These are phyloP conservation scores for Gnatocerus cornutus DNA, from an alignment of 2,888 invertebrate species.

Conservation along the genomic window DNA sequence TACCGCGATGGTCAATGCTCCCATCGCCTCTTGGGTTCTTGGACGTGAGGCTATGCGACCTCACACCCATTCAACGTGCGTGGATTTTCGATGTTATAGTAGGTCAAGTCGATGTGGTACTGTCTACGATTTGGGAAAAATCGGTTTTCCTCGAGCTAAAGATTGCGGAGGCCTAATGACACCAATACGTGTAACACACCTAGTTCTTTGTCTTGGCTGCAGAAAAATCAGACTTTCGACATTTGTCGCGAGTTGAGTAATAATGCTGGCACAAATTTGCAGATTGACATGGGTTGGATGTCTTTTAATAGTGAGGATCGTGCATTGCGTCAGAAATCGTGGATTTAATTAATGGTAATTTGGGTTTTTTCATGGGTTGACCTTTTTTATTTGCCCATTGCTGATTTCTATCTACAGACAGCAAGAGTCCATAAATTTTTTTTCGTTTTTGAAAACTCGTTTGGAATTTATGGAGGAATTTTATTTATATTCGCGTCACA, in stretches of 20 bases:
- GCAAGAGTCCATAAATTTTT: too few species aligned
- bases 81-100: slow-evolving; percentile 36
- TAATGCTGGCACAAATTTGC: neutral
- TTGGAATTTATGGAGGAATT: too few species aligned
- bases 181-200: slow-evolving; percentile 43
- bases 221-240: slow-evolving; percentile 21
- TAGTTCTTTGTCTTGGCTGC: slow-evolving; percentile 20
- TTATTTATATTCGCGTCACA: too few species aligned
- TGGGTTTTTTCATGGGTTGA: too few species aligned
- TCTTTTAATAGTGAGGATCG: too few species aligned
- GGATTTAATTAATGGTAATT: too few species aligned
- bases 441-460: too few species aligned
- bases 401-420: too few species aligned
- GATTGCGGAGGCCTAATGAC: slow-evolving; percentile 44
- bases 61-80: slow-evolving; percentile 51
- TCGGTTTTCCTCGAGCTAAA: slow-evolving; percentile 12
- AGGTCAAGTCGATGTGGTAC: slow-evolving; percentile 43
- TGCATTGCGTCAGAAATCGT: too few species aligned
- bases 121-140: slow-evolving; percentile 37
- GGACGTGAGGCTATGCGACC: slow-evolving; percentile 51
- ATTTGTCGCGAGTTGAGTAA: slow-evolving; percentile 23
- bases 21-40: slow-evolving; percentile 6
- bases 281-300: too few species aligned
- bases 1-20: slow-evolving; percentile 47
- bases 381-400: too few species aligned